phyloP scores from a whole-genome alignment of 2,797 vertebrate genomes.

The Sebastes minor region DNA sequence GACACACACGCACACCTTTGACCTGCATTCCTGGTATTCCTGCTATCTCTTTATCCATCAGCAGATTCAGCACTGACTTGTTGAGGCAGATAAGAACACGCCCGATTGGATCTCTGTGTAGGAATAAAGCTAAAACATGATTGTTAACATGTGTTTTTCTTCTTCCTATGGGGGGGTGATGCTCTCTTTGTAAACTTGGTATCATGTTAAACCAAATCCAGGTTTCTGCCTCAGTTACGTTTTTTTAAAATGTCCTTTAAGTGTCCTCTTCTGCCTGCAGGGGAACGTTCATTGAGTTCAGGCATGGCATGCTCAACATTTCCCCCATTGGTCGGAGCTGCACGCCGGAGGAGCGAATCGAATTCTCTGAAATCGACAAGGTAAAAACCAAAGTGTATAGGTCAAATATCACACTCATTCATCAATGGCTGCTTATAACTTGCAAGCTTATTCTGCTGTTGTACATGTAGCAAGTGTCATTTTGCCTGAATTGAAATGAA shows the following conservation, averaged over 20 bases:
- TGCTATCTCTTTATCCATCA: background rate
- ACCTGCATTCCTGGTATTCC: background rate
- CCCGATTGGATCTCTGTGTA: background rate
- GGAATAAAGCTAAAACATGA: background rate
- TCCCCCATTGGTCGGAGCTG: conserved; percentile 97
- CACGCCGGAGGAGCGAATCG: conserved; percentile 90
- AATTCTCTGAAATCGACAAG: conserved; percentile 97
- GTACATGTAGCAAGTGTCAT: background rate
- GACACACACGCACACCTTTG: background rate
- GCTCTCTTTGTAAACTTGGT: background rate
- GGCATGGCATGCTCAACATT: conserved; percentile 96
- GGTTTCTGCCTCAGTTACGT: background rate
- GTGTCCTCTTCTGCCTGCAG: conserved; percentile 65
- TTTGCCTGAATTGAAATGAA: background rate
- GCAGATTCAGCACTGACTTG: background rate
- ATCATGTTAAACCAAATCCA: background rate
- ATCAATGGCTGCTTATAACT: rapidly evolving
- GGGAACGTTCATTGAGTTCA: conserved; percentile 99
- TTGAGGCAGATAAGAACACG: background rate
- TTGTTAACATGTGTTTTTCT: background rate
- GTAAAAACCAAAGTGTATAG: conserved; percentile 62
- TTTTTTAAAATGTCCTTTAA: background rate
- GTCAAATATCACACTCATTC: background rate
- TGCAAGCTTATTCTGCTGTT: background rate
- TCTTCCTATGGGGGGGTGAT: background rate